Conservation (phyloP, 2,113 vertebrate species). For the Pycnonotus jocosus region DNA sequence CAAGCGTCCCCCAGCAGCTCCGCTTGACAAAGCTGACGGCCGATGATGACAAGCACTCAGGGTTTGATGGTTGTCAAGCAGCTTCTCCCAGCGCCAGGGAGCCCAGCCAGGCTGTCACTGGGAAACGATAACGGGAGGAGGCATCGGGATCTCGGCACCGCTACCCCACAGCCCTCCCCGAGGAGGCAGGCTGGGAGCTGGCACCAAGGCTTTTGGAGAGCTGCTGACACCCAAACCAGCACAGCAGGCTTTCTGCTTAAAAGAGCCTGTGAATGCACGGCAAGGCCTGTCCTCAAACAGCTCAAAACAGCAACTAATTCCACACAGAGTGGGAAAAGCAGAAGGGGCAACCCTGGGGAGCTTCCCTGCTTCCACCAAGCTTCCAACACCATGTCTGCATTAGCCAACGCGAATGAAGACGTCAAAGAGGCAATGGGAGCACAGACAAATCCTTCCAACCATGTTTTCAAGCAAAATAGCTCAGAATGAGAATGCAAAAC, state of each 20-base stretch:
- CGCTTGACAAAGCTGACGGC: not conserved
- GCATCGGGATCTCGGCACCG: accelerated
- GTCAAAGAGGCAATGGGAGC: not conserved
- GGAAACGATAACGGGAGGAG: not conserved
- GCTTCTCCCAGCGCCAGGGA: not conserved
- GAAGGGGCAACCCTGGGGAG: not conserved
- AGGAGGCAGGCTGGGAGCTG: not conserved
- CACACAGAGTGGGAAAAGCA: not conserved
- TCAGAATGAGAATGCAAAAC: not conserved
- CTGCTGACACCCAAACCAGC: not conserved
- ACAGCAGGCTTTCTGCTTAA: not conserved
- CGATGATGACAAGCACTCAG: not conserved
- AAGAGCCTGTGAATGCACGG: not conserved
- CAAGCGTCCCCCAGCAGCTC: not conserved
- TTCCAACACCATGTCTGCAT: accelerated
- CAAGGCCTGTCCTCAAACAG: not conserved
- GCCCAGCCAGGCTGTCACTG: not conserved
- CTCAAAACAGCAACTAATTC: not conserved
- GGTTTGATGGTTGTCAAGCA: not conserved
- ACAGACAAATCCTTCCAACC: not conserved
- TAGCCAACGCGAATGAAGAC: accelerated
- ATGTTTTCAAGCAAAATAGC: not conserved
- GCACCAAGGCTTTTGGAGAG: not conserved
- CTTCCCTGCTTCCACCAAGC: not conserved
- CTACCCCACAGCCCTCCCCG: not conserved